Base-by-base conservation (phyloP, 1,140 invertebrate species). In the Leptinotarsa texana region DNA sequence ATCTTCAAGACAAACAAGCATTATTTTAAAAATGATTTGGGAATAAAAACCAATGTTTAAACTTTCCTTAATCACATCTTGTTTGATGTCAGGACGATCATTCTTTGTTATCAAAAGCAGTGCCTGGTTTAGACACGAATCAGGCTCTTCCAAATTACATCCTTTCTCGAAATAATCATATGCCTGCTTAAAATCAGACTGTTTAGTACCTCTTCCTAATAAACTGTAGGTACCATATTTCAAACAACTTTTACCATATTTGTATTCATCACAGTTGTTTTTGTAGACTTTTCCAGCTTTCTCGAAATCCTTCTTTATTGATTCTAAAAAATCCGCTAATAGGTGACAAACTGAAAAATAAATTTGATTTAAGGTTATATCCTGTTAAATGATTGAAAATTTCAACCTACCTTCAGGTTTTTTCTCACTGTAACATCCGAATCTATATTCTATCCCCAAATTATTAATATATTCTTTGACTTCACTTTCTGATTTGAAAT, bases 401-500 rank as follows among this genome's bases (percentile, higher is more conserved):
- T 57, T 57, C 51, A n/a, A 17, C 68, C 85, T 84, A 94, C 94
- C 93, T 87, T 95, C 93, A 15, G 93, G 88, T 78, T 91, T 92
- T 82, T 94, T 95, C 84, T 96, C 94, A 63, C 89, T 89, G 75
- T 92, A 94, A 86, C 96, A 98, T 57, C 95, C 94, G 84, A 96
- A 98, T 80, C 93, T 89, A 83, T 97, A 98, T 85, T 98, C 96
- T 15, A 93, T 93, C n/a, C 93, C 93, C 72, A 98, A 86, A 83
- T 97, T 97, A 76, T 96, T 91, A 33, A 97, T 83, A 84, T 93
- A 98, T 78, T 95, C 90, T 83, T 96, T 93, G 0, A 95, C 93
- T 73, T 97, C 94, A 65, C 93, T 89, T 86, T 94, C 92, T 71
- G 90, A 90, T 87, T 96, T 95, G 48, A 97, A 90, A 87, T 96